Conservation (phyloP, 2,113 vertebrate genomes). For the Pseudorhombus dupliciocellatus region DNA sequence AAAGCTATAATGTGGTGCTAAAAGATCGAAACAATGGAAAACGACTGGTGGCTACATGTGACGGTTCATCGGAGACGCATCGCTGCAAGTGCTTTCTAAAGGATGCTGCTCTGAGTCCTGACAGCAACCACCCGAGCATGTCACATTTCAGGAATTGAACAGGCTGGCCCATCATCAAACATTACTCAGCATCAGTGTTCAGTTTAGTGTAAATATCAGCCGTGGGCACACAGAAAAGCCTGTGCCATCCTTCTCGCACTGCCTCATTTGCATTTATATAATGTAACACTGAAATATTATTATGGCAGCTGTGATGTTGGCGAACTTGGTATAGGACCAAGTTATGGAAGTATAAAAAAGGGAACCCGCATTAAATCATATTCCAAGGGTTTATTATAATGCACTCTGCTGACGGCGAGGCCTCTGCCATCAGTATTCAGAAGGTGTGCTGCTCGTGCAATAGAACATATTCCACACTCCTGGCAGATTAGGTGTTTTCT, state of each 20-base stretch:
- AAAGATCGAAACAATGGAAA: slow-evolving; percentile 30
- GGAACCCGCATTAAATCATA: background rate
- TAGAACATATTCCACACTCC: slow-evolving; percentile 2
- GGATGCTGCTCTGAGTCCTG: slow-evolving; percentile 38
- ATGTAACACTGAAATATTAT: slow-evolving; percentile 27
- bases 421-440: slow-evolving; percentile 12
- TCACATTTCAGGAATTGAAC: slow-evolving; percentile 63
- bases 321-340: background rate
- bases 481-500: slow-evolving; percentile 13
- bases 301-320: slow-evolving; percentile 18
- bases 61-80: slow-evolving; percentile 28
- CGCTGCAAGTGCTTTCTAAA: slow-evolving; percentile 56
- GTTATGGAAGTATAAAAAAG: slow-evolving; percentile 8
- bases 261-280: slow-evolving; percentile 52
- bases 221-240: slow-evolving; percentile 21
- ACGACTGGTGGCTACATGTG: background rate
- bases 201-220: slow-evolving; percentile 58
- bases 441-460: background rate
- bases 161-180: slow-evolving; percentile 61
- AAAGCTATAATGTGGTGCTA: slow-evolving; percentile 6
- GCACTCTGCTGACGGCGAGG: background rate
- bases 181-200: slow-evolving; percentile 63
- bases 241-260: slow-evolving; percentile 27
- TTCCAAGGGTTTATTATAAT: background rate
- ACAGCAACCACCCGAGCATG: slow-evolving; percentile 28